phyloP scores from a whole-genome alignment of 2,113 vertebrate genomes.

The Rousettus leschenaultii region DNA sequence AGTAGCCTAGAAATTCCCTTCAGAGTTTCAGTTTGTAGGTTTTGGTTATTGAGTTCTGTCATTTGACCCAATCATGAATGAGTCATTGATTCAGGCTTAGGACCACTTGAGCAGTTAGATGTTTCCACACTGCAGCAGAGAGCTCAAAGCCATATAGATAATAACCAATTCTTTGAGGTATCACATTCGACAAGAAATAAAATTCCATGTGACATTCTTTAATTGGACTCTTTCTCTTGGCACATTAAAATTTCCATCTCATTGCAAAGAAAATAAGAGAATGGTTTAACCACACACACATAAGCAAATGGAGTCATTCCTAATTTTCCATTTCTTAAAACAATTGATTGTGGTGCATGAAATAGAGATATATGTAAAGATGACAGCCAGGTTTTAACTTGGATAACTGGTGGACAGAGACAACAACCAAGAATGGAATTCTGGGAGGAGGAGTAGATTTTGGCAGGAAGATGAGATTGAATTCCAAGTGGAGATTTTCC shows the following conservation, averaged over 20 bases:
- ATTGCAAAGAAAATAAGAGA: not conserved
- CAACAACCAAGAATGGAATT: not conserved
- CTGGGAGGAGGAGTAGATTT: not conserved
- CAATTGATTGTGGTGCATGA: not conserved
- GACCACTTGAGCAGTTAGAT: not conserved
- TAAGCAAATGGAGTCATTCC: not conserved
- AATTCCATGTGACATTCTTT: not conserved
- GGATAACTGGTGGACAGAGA: not conserved
- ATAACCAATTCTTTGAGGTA: not conserved
- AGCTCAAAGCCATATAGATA: not conserved
- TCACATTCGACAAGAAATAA: not conserved
- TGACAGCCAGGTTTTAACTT: not conserved
- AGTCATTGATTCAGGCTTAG: not conserved
- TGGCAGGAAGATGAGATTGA: not conserved
- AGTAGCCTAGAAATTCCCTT: not conserved
- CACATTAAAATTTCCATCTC: not conserved
- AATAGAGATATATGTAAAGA: not conserved
- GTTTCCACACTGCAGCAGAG: not conserved
- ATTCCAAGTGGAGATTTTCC: not conserved
- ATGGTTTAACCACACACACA: not conserved
- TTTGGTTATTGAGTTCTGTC: not conserved
- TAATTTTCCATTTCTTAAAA: slow-evolving; percentile 17
- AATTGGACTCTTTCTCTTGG: not conserved
- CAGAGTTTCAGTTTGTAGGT: not conserved
- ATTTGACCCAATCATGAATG: not conserved